Evolutionary conservation across 2,797 vertebrate species (phyloP), one percentile per base, ranked within the genome.

Genomic region (Hyperoplus lanceolatus): DNA sequence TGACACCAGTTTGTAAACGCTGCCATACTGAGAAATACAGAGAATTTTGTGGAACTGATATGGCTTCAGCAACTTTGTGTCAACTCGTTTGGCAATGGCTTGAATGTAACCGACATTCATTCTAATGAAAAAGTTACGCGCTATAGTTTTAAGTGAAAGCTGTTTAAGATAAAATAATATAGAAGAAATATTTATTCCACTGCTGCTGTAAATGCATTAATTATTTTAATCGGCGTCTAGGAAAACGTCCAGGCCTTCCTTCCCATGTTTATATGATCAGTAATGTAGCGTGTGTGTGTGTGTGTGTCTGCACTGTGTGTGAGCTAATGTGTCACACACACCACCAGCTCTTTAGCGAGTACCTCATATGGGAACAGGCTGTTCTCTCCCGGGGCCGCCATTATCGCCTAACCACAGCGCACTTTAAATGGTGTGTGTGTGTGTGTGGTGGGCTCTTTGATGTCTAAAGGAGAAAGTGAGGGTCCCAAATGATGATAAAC

Each of bases 311-410:
- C 6, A 1, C 8, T 8, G 49, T 73, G 55, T 51, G 68, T 50
- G 15, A 65, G 41, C 53, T 9, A 1, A 21, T 36, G 59, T 16
- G 18, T 56, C 74, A 50, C 77, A 54, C 67, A 54, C 67, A 68
- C 66, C 77, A 39, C 45, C 29, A 29, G 29, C 29, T 4, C 51
- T 64, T 45, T 59, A 60, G 60, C 81, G 5, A 29, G 60, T 6
- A 8, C 18, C 67, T 90, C 90, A 87, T 91, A 83, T 92, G 91
- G 90, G 83, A 93, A 81, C 84, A 80, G 10, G 39, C 84, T 86
- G 67, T 41, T 83, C 77, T 87, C 88, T 87, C 58, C 45, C 3
- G 21, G 48, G 18, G 46, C 53, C 29, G 14, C 86, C 78, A 74
- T 89, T 89, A 90, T 90, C 81, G 42, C 41, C 79, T 67, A 74